Percentiles rank a stretch among this genome's conserved stretches.
phyloP scores from a whole-genome alignment of 2,888 invertebrate species.

The Cheilosia vulpina region DNA sequence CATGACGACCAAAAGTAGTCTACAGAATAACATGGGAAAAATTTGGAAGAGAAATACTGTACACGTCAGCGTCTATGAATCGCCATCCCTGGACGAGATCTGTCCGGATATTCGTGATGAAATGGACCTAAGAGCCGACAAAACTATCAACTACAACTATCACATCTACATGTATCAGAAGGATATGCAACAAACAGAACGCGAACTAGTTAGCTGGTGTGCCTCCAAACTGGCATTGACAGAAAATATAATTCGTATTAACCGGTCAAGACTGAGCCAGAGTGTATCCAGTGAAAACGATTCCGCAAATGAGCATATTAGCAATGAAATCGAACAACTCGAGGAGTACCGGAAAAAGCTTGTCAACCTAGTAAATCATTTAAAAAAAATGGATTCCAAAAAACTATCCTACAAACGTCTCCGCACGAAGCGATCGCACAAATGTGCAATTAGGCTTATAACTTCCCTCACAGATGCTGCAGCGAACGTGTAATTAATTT shows the following conservation, averaged over 20 bases:
- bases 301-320: conserved; percentile 48
- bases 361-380: conserved; percentile 72
- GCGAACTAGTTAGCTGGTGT: conserved; percentile 78
- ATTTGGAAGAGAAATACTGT: conserved; percentile 9
- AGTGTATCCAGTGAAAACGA: conserved; percentile 7
- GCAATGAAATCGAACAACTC: conserved; percentile 75
- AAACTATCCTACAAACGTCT: conserved; percentile 38
- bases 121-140: neutral
- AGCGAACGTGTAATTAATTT: neutral
- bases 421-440: conserved; percentile 37
- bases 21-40: conserved; percentile 36
- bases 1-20: neutral
- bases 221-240: conserved; percentile 78
- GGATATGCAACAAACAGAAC: conserved; percentile 76
- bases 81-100: conserved; percentile 34
- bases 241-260: conserved; percentile 77
- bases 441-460: conserved; percentile 25
- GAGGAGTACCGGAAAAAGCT: conserved; percentile 77
- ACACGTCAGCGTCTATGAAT: neutral
- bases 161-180: conserved; percentile 78
- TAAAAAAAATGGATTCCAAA: conserved; percentile 76
- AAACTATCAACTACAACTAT: conserved; percentile 65
- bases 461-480: conserved; percentile 35
- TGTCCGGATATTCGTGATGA: neutral
- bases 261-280: conserved; percentile 25